Conservation (phyloP, 2,113 vertebrate genomes). For the Falco punctatus region DNA sequence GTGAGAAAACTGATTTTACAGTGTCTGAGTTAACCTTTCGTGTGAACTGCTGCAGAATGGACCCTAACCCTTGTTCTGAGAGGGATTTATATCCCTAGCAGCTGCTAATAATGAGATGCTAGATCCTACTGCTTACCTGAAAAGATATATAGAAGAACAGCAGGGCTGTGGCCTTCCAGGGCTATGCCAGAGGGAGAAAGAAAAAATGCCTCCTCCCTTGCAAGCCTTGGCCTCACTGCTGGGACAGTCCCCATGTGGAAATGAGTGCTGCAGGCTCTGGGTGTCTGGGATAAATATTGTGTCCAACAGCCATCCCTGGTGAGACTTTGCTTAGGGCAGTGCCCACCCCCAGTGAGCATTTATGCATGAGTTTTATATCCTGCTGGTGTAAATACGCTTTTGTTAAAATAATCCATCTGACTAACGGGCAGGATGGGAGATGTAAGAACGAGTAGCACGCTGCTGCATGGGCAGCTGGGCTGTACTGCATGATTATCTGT, state of each 20-base stretch:
- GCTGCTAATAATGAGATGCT: not conserved
- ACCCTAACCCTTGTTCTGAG: not conserved
- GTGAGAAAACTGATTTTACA: not conserved
- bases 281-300: not conserved
- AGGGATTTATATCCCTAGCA: not conserved
- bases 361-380: not conserved
- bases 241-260: not conserved
- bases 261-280: not conserved
- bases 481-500: not conserved
- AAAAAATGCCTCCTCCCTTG: not conserved
- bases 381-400: not conserved
- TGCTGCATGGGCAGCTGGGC: not conserved
- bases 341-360: not conserved
- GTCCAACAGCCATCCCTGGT: not conserved
- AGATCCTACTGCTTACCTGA: not conserved
- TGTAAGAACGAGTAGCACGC: not conserved
- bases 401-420: not conserved
- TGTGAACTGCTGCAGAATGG: not conserved
- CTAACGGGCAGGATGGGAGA: not conserved
- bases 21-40: not conserved
- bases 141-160: not conserved
- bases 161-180: not conserved
- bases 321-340: not conserved
- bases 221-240: not conserved
- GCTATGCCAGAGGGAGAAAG: not conserved